Conservation (phyloP, 2,888 invertebrate species). For the Epistrophe eligans region DNA sequence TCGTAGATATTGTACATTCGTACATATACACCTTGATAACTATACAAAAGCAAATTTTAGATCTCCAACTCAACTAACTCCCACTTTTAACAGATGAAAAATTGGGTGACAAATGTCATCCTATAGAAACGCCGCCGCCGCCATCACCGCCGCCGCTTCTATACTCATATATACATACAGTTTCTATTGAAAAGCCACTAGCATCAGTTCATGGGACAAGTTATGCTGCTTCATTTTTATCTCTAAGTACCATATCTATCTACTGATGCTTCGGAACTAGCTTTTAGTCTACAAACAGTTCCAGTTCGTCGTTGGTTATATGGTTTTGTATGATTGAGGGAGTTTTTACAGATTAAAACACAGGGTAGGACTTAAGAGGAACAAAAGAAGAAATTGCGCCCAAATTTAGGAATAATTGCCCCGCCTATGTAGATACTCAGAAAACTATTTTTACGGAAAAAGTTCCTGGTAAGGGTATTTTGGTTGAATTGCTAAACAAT, state of each 20-base stretch:
- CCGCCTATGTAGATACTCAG: no score
- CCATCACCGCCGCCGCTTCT: neutral
- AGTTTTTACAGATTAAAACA: slow-evolving; percentile 14
- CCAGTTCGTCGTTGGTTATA: slow-evolving; percentile 51
- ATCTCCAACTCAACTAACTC: neutral
- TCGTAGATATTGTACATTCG: neutral
- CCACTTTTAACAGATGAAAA: neutral
- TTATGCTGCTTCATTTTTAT: slow-evolving; percentile 37
- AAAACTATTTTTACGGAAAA: no score
- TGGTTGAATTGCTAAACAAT: no score
- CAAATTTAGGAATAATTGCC: no score
- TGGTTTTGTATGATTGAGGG: slow-evolving; percentile 25
- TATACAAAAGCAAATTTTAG: neutral
- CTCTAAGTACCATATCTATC: slow-evolving; percentile 24
- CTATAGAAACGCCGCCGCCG: no score
- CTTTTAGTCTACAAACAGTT: slow-evolving; percentile 40
- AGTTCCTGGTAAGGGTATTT: no score
- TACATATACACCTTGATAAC: no score
- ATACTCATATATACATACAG: neutral
- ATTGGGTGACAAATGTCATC: slow-evolving; percentile 17
- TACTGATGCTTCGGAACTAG: slow-evolving; percentile 19
- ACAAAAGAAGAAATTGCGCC: neutral
- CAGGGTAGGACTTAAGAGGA: neutral
- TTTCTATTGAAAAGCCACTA: slow-evolving; percentile 3
- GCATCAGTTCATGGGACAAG: slow-evolving; percentile 31